Percentiles rank a stretch among this genome's conserved stretches.
These are phyloP conservation scores for Urocolius indicus DNA, from an alignment of 2,113 vertebrate genomes.

Conservation along the genomic window DNA sequence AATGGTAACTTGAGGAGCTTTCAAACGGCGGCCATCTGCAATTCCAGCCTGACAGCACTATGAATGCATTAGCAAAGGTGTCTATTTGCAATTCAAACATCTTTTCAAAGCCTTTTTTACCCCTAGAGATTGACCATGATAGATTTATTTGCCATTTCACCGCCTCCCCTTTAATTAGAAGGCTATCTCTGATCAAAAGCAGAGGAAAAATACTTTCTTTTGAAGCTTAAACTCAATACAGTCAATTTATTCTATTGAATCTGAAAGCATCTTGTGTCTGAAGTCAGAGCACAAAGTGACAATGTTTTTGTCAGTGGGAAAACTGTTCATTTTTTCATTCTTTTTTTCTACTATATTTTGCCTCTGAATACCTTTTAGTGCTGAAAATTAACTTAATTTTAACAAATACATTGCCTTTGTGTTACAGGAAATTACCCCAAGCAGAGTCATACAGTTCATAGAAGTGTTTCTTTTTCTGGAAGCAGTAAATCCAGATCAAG, in stretches of 20 bases:
- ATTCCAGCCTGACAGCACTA: not conserved
- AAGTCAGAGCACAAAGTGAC: not conserved
- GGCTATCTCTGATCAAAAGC: not conserved
- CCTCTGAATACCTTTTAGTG: not conserved
- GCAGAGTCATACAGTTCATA: not conserved
- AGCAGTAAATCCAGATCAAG: not conserved
- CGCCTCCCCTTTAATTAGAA: not conserved
- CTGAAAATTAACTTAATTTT: not conserved
- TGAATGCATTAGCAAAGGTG: not conserved
- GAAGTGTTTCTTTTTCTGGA: not conserved
- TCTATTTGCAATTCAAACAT: not conserved
- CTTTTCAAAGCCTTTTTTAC: not conserved
- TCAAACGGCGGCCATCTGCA: constrained; percentile 34
- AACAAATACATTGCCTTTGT: not conserved
- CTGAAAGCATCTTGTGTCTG: not conserved
- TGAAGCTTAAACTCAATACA: not conserved
- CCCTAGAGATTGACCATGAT: not conserved
- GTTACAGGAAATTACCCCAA: not conserved
- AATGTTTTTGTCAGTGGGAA: not conserved
- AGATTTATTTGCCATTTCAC: not conserved
- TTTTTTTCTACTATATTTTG: not conserved
- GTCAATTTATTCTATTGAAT: not conserved
- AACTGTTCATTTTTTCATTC: not conserved
- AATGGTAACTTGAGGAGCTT: constrained; percentile 30
- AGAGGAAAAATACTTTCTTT: not conserved